Percentiles rank a stretch among this genome's conserved stretches.
Conservation (phyloP, 2,888 invertebrate genomes). For the Microplitis deprimator region DNA sequence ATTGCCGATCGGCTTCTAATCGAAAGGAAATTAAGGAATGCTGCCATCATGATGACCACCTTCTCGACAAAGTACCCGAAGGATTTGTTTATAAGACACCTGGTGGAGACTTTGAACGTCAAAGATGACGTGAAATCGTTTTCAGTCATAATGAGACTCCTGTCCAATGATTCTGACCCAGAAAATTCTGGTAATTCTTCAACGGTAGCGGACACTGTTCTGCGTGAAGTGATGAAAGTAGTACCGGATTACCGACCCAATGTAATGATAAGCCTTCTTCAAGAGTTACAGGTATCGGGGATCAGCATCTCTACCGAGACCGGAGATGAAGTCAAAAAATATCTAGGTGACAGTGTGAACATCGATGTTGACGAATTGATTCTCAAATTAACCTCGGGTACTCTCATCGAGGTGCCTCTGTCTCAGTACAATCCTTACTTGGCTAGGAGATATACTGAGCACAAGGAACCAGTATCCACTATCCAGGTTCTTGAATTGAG, state of each 20-base stretch:
- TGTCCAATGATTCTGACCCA: not conserved
- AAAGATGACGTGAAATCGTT: constrained; percentile 52
- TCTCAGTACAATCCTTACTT: not conserved
- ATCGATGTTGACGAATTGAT: constrained; percentile 77
- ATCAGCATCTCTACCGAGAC: constrained; percentile 76
- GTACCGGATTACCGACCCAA: constrained; percentile 3
- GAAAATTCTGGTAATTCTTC: not conserved
- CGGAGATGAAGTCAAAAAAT: constrained; percentile 78
- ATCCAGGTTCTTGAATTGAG: constrained; percentile 13
- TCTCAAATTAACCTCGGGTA: constrained; percentile 78
- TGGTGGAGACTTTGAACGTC: constrained; percentile 44
- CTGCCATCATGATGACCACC: constrained; percentile 39
- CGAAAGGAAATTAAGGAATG: constrained; percentile 49
- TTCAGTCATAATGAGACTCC: constrained; percentile 32
- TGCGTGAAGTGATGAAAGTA: not conserved
- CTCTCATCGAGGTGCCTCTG: constrained; percentile 67
- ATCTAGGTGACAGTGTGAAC: constrained; percentile 79
- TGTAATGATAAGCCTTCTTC: constrained; percentile 17
- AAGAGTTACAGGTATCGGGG: constrained; percentile 75
- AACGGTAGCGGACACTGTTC: constrained; percentile 32
- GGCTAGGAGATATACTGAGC: not conserved
- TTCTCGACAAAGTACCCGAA: constrained; percentile 40
- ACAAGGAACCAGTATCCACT: constrained; percentile 7
- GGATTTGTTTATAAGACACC: constrained; percentile 36
- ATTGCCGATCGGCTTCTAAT: constrained; percentile 41